Conservation (phyloP, 2,888 invertebrate genomes). For the Isoperla grammatica region DNA sequence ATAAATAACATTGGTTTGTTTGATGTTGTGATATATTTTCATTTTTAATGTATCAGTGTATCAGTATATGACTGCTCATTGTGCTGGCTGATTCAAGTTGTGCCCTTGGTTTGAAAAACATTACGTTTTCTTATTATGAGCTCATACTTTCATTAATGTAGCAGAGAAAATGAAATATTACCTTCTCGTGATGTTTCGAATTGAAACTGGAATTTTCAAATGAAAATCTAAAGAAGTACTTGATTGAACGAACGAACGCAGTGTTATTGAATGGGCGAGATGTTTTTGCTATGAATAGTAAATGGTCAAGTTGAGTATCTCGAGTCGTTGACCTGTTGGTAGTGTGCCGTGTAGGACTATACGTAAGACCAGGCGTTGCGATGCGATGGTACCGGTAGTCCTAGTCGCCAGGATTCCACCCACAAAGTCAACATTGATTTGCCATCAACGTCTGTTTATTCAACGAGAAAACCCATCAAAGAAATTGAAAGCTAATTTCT, state of each 20-base stretch:
- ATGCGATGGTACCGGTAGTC: not conserved
- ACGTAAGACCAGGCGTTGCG: conserved; percentile 10
- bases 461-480: no score
- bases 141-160: not conserved
- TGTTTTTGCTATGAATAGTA: conserved; percentile 9
- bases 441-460: no score
- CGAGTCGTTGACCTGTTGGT: not conserved
- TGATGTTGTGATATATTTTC: no score
- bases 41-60: no score
- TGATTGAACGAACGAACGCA: not conserved
- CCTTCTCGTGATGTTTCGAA: not conserved
- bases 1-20: no score
- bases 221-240: not conserved
- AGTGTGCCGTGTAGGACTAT: not conserved
- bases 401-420: not conserved
- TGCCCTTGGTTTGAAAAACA: not conserved
- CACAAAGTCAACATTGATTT: not conserved
- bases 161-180: not conserved
- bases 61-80: not conserved
- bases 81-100: not conserved
- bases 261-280: not conserved
- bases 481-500: no score
- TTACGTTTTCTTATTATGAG: not conserved
- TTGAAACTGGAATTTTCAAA: not conserved
- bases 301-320: conserved; percentile 5